phyloP scores from a whole-genome alignment of 2,113 vertebrate species.

The Hymenochirus boettgeri region DNA sequence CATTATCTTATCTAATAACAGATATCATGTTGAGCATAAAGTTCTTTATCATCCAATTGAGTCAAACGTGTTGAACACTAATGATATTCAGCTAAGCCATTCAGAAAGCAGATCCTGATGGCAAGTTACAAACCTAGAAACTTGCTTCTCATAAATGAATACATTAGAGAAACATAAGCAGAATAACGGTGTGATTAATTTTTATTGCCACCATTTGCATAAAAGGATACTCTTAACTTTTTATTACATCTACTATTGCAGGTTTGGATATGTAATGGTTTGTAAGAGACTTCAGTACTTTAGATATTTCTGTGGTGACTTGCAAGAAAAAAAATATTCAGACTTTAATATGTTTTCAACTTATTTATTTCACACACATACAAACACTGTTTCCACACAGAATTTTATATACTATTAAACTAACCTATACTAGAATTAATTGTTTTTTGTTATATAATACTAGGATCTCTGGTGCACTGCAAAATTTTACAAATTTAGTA shows the following conservation, averaged over 20 bases:
- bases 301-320: slow-evolving; percentile 19
- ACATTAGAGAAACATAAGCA: slow-evolving; percentile 35
- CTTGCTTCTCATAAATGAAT: slow-evolving; percentile 25
- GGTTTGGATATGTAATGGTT: slow-evolving; percentile 33
- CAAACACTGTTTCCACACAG: no score
- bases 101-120: slow-evolving; percentile 14
- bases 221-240: slow-evolving; percentile 35
- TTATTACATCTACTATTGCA: slow-evolving; percentile 28
- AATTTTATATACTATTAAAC: no score
- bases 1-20: slow-evolving; percentile 1
- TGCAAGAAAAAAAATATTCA: neutral
- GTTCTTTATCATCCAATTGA: neutral
- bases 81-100: slow-evolving; percentile 6
- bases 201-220: slow-evolving; percentile 33
- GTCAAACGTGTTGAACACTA: neutral
- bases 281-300: slow-evolving; percentile 15
- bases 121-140: slow-evolving; percentile 22
- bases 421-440: no score
- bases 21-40: neutral
- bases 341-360: neutral
- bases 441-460: no score
- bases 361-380: no score
- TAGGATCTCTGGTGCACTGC: no score
- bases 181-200: slow-evolving; percentile 37
- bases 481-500: no score